A percentile compares a stretch with the other conserved stretches of the same genome.
Evolutionary conservation across 2,113 vertebrate genomes (phyloP).

Genomic region (Xiphorhynchus elegans): DNA sequence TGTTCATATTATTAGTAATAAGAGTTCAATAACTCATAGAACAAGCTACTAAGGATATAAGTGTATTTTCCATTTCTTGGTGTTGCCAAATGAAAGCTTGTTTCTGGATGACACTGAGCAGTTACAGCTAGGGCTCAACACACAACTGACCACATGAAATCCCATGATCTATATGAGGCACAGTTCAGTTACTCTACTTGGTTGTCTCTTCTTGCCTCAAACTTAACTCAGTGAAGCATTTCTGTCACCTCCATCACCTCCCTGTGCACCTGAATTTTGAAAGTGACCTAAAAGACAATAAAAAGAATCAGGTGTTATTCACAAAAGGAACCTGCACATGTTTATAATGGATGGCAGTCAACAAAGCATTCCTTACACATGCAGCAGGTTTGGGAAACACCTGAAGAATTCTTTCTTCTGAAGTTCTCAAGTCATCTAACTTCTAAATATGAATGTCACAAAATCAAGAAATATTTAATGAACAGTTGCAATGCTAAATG

Average conservation of each 20-base stretch:
- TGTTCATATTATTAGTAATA: neutral
- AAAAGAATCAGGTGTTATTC: neutral
- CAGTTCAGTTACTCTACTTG: accelerated
- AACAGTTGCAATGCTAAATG: neutral
- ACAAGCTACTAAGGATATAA: neutral
- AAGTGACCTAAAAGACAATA: neutral
- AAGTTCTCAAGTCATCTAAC: neutral
- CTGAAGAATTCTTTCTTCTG: neutral
- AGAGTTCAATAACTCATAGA: neutral
- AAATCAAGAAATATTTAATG: neutral
- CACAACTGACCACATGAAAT: neutral
- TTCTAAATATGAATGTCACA: neutral
- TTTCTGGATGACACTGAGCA: neutral
- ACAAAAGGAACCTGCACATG: neutral
- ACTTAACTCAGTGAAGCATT: neutral
- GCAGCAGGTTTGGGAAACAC: neutral
- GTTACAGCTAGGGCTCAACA: neutral
- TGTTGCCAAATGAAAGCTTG: neutral
- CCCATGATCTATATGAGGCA: neutral
- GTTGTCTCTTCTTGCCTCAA: neutral
- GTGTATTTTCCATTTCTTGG: neutral
- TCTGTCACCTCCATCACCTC: neutral
- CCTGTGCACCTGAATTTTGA: neutral
- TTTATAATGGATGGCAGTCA: neutral
- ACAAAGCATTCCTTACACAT: neutral